Evolutionary conservation across 2,888 invertebrate genomes (phyloP).

Genomic region (Torymus texanus): DNA sequence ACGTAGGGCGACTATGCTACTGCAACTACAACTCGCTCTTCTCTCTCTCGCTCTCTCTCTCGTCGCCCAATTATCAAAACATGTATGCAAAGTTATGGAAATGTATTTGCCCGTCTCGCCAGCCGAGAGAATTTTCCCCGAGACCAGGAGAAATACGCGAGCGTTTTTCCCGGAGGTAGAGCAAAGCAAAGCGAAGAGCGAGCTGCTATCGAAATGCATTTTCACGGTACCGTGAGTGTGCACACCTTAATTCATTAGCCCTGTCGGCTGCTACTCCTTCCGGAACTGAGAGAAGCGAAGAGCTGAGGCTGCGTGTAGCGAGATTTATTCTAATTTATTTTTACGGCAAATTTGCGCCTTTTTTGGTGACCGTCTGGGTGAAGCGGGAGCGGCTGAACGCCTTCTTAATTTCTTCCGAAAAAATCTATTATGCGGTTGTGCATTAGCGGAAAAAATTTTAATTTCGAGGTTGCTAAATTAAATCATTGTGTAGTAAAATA

Average conservation of each 20-base stretch:
- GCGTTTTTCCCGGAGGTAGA: too few relatives aligned
- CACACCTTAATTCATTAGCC: constrained; percentile 50
- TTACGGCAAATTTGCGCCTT: constrained; percentile 45
- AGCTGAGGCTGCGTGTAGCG: neutral
- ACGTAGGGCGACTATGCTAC: too few relatives aligned
- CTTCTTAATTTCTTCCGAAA: constrained; percentile 25
- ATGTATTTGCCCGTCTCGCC: constrained; percentile 68
- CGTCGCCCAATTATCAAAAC: constrained; percentile 71
- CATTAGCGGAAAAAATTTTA: neutral
- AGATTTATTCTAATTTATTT: constrained; percentile 52
- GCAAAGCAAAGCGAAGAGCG: neutral
- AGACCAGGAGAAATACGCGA: neutral
- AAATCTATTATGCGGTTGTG: constrained; percentile 17
- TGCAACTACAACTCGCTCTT: too few relatives aligned
- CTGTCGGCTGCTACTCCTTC: constrained; percentile 26
- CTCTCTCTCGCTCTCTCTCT: constrained; percentile 5
- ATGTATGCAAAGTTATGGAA: constrained; percentile 73
- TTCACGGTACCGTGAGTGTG: constrained; percentile 50
- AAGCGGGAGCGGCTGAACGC: neutral
- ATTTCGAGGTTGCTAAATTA: too few relatives aligned
- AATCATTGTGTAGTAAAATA: too few relatives aligned
- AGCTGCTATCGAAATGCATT: constrained; percentile 53
- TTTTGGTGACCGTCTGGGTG: neutral
- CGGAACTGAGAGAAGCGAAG: neutral
- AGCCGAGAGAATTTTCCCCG: constrained; percentile 63